Evolutionary conservation across 1,140 invertebrate genomes (phyloP).

Genomic region (honey bee (Apis mellifera)): Amel_HAv3.1 CM009943.2:5841001-5841500

Average conservation of each 20-base stretch:
- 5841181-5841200: not conserved
- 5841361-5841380: conserved; percentile 10
- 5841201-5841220: too few species aligned
- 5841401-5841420: not conserved
- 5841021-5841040: conserved; percentile 60
- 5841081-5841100: not conserved
- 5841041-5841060: conserved; percentile 32
- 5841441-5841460: conserved; percentile 14
- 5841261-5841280: not conserved
- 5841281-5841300: too few species aligned
- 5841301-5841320: not conserved
- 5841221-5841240: too few species aligned
- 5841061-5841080: conserved; percentile 1
- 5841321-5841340: not conserved
- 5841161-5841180: not conserved
- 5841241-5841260: too few species aligned
- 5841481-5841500: not conserved
- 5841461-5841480: not conserved
- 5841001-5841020: conserved; percentile 40
- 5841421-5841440: not conserved
- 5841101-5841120: not conserved
- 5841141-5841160: not conserved
- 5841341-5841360: not conserved
- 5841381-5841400: not conserved
- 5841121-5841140: not conserved